Evolutionary conservation across 2,888 invertebrate species (phyloP).

Genomic region (Entomobrya proxima): DNA sequence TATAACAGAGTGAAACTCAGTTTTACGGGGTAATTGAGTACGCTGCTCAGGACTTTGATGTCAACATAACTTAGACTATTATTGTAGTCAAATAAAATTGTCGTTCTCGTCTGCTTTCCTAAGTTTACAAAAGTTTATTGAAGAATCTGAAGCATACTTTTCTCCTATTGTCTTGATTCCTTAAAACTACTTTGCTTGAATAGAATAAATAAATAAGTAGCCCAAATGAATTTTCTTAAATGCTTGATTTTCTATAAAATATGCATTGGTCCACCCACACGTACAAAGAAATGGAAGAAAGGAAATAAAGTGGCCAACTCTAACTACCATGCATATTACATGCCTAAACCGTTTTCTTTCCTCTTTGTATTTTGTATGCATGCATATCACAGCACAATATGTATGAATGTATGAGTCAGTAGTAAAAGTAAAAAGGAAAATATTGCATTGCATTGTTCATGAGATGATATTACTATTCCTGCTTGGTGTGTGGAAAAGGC

Average conservation of each 20-base stretch:
- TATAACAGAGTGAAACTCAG: too few species aligned
- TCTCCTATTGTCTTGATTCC: not conserved
- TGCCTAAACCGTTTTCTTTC: too few species aligned
- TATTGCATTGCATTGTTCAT: conserved; percentile 52
- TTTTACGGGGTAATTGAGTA: too few species aligned
- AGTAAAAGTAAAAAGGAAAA: conserved; percentile 43
- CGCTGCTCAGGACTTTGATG: too few species aligned
- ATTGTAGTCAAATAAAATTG: too few species aligned
- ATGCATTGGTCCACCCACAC: not conserved
- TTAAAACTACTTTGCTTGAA: conserved; percentile 5
- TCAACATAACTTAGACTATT: too few species aligned
- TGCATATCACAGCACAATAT: not conserved
- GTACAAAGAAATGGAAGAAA: not conserved
- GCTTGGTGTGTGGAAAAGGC: not conserved
- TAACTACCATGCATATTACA: too few species aligned
- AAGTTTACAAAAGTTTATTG: too few species aligned
- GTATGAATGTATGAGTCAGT: conserved; percentile 37
- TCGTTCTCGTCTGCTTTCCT: too few species aligned
- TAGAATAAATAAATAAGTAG: conserved; percentile 34
- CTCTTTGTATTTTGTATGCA: not conserved
- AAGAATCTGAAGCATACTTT: too few species aligned
- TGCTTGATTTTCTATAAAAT: not conserved
- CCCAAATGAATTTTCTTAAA: conserved; percentile 1
- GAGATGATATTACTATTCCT: conserved; percentile 26
- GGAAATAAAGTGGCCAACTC: not conserved